Conservation (phyloP, 1,140 invertebrate species). For the Dufourea novaeangliae region DNA sequence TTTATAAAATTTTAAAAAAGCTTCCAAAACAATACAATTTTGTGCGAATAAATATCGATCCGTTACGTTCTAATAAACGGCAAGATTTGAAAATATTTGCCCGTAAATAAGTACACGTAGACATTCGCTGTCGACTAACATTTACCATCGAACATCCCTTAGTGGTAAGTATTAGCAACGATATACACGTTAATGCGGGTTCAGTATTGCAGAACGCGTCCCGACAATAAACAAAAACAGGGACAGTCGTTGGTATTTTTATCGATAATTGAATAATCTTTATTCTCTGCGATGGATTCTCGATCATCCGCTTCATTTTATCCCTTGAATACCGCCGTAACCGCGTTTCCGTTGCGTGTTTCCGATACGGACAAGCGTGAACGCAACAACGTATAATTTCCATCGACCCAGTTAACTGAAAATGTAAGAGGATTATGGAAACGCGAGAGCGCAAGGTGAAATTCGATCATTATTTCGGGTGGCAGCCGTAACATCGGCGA, state of each 20-base stretch:
- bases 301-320: conserved; percentile 12
- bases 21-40: no score
- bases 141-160: not conserved
- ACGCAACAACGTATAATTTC: conserved; percentile 59
- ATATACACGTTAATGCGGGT: not conserved
- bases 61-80: no score
- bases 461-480: conserved; percentile 16
- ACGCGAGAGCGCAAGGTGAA: conserved; percentile 15
- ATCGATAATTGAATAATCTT: conserved; percentile 15
- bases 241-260: not conserved
- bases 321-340: not conserved
- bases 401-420: conserved; percentile 59
- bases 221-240: not conserved
- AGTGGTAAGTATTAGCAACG: not conserved
- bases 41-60: no score
- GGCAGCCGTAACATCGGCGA: not conserved
- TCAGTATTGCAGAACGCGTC: not conserved
- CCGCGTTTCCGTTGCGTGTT: no score
- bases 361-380: not conserved
- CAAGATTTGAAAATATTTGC: no score
- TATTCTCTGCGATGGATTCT: conserved; percentile 1
- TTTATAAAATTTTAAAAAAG: no score
- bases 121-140: not conserved
- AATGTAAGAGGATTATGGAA: conserved; percentile 68
- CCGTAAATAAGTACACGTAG: no score